Percentiles rank a stretch among this genome's conserved stretches.
Conservation (phyloP, 2,113 vertebrate species). For the Otolemur garnettii region DNA sequence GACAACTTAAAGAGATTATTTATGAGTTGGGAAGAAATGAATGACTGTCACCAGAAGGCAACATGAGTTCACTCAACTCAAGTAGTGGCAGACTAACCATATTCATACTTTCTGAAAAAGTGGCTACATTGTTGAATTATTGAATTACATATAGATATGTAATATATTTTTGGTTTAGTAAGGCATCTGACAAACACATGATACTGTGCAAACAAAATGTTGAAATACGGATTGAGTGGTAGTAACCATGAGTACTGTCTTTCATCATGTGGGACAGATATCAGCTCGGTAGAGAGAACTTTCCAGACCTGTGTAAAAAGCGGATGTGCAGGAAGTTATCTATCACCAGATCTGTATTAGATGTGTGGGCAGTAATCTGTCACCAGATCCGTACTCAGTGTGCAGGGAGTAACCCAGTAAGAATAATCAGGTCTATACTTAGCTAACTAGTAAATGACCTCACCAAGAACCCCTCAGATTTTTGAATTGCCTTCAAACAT, state of each 20-base stretch:
- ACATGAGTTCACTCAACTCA: neutral
- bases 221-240: neutral
- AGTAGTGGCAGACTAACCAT: neutral
- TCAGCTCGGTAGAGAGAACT: neutral
- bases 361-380: neutral
- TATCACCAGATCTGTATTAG: neutral
- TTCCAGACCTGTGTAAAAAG: neutral
- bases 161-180: constrained; percentile 5
- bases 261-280: neutral
- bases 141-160: neutral
- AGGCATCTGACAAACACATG: neutral
- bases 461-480: neutral
- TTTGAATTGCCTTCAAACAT: neutral
- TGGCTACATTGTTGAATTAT: neutral
- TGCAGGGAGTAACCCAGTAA: neutral
- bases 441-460: neutral
- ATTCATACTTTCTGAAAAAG: constrained; percentile 6
- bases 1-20: neutral
- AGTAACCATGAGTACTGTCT: neutral
- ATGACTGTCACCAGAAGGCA: neutral
- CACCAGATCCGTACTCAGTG: neutral
- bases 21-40: constrained; percentile 5
- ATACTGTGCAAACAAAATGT: neutral
- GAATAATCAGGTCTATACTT: neutral
- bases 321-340: neutral